These are phyloP conservation scores for Euwallacea fornicatus DNA, from an alignment of 1,140 invertebrate species.

Conservation along the genomic window DNA sequence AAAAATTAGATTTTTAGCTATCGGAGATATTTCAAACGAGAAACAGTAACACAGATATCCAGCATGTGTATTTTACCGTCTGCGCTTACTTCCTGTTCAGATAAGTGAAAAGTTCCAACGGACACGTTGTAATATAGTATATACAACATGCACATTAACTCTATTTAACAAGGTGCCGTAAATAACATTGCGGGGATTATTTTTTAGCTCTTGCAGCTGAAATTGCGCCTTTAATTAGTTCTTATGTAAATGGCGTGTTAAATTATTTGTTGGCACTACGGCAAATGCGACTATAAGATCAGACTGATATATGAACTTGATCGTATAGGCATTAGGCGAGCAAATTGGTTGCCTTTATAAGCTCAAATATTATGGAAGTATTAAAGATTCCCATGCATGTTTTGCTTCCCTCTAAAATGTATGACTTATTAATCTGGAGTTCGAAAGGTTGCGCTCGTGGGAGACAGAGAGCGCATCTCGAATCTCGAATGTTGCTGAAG, in stretches of 20 bases:
- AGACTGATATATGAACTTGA: constrained; percentile 14
- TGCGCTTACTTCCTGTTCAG: constrained; percentile 36
- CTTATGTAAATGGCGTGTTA: constrained; percentile 33
- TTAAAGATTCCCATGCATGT: no score
- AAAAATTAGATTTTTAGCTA: no score
- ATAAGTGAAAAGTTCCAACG: constrained; percentile 38
- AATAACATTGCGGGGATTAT: constrained; percentile 33
- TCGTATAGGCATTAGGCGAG: constrained; percentile 1
- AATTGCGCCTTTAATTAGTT: constrained; percentile 35
- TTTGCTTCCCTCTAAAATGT: no score
- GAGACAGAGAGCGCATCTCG: neutral
- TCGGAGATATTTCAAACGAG: constrained; percentile 21
- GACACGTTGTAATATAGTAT: constrained; percentile 40
- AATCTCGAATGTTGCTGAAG: constrained; percentile 20
- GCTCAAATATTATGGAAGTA: no score
- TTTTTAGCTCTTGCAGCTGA: constrained; percentile 14
- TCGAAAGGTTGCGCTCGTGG: constrained; percentile 14
- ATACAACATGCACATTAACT: constrained; percentile 40
- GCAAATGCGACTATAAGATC: constrained; percentile 8
- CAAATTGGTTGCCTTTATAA: no score
- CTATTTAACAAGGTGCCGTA: constrained; percentile 36
- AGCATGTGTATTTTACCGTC: constrained; percentile 36
- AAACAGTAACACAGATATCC: constrained; percentile 38
- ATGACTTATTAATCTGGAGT: neutral
- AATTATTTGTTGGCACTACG: constrained; percentile 28